Evolutionary conservation across 2,113 vertebrate species (phyloP).

Genomic region (Dendrocopos noguchii): DNA sequence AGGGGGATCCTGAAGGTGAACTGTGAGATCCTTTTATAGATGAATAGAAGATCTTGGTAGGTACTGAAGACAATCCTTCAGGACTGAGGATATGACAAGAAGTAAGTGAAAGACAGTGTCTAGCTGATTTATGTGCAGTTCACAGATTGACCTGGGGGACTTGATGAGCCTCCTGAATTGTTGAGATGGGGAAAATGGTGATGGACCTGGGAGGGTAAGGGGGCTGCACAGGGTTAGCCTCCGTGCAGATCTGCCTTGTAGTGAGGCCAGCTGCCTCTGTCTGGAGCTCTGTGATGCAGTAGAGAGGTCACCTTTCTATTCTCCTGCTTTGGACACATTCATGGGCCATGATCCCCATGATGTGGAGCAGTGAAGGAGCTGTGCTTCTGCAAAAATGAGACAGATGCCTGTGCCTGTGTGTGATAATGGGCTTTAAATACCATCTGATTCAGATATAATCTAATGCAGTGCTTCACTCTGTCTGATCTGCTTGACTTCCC

Average conservation of each 20-base stretch:
- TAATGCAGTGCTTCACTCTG: not conserved
- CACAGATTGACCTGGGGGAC: not conserved
- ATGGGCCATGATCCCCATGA: not conserved
- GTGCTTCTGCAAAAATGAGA: not conserved
- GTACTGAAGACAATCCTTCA: not conserved
- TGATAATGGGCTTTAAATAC: not conserved
- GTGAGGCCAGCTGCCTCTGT: not conserved
- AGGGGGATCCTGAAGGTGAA: not conserved
- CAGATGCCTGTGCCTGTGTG: not conserved
- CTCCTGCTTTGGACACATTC: not conserved
- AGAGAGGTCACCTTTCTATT: not conserved
- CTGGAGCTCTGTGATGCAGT: not conserved
- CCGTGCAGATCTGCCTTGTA: rapidly evolving
- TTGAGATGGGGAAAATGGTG: not conserved
- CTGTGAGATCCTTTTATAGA: not conserved
- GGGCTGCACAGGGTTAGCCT: not conserved
- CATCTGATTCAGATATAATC: not conserved
- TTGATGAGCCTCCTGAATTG: not conserved
- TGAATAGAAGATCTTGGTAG: not conserved
- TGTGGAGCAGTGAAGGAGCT: not conserved
- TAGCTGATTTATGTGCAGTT: not conserved
- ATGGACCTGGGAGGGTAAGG: not conserved
- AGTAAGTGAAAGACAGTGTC: not conserved
- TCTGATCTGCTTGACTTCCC: constrained; percentile 28
- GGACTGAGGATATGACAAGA: not conserved